Evolutionary conservation across 1,140 invertebrate genomes (phyloP), one percentile per base, ranked within the genome.

Genomic region (Mizuhopecten yessoensis): DNA sequence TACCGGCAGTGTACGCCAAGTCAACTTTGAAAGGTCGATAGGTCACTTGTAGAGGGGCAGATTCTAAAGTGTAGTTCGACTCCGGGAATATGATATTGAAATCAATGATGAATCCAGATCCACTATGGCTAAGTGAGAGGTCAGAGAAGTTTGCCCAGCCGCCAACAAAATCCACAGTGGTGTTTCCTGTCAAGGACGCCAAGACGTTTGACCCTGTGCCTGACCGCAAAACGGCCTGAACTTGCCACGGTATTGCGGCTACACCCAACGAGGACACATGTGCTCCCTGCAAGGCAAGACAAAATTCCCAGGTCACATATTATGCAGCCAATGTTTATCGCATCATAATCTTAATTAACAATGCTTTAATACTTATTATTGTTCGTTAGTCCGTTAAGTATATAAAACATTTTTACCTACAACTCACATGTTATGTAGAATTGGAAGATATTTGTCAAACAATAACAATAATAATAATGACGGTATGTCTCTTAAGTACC

Each of bases 61-160:
- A 45, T 17, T 88, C 33, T 10, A 92, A 42, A 13, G 90, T 90
- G 49, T 92, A 95, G 86, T 93, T 93, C 7, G 90, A 94, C 20
- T 92, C 93, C 0, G 95, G 95, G 2, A 89, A 92, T 33, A 87
- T 90, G 34, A 95, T 90, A 15, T 86, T 93, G 89, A 95, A 95
- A n/a, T 93, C 89, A 5, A 95, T 33, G 33, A 93, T 90, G 89
- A 94, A 90, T 33, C 91, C 91, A 87, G 39, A 34, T 34, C 93
- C 93, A 17, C 36, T 86, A 86, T 94, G 93, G 13, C 88, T 87
- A 0, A 94, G 88, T 15, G n/a, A 34, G 0, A 94, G 42, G n/a
- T 90, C 91, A 0, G 90, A 91, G 57, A 94, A 94, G 39, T 94
- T 92, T 15, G 92, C 92, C 91, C 90, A 93, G 15, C 93, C 93